A percentile compares a stretch with the other conserved stretches of the same genome.
Conservation (phyloP, 2,113 vertebrate species). For the Martes martes region DNA sequence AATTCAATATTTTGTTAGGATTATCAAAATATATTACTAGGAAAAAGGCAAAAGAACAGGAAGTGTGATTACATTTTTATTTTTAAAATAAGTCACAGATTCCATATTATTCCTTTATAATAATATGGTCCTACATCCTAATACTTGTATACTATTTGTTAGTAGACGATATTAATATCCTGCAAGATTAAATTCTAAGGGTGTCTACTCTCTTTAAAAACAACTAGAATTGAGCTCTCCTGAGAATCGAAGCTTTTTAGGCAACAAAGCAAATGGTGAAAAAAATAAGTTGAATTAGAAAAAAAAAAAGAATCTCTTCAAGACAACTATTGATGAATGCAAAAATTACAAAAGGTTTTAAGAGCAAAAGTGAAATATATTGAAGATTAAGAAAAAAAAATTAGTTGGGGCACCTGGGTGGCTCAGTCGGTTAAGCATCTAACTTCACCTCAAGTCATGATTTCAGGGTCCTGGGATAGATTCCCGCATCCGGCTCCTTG, state of each 20-base stretch:
- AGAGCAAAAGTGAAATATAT: not conserved
- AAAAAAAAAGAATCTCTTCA: not conserved
- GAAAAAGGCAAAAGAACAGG: not conserved
- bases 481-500: too few relatives aligned
- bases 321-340: not conserved
- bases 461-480: too few relatives aligned
- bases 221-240: not conserved
- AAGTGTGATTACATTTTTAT: not conserved
- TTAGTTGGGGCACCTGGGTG: too few relatives aligned
- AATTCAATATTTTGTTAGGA: not conserved
- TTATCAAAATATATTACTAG: not conserved
- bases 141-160: not conserved
- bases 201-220: not conserved
- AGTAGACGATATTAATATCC: not conserved
- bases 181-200: not conserved
- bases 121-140: not conserved
- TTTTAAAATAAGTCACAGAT: not conserved
- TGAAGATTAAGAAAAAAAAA: conserved; percentile 13
- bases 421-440: too few relatives aligned
- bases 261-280: not conserved
- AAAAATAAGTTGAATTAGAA: not conserved
- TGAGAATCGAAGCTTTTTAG: not conserved
- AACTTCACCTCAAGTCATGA: too few relatives aligned
- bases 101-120: not conserved
- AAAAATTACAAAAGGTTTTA: not conserved